Evolutionary conservation across 1,140 invertebrate genomes (phyloP).

Genomic region (Plectus sambesii): DNA sequence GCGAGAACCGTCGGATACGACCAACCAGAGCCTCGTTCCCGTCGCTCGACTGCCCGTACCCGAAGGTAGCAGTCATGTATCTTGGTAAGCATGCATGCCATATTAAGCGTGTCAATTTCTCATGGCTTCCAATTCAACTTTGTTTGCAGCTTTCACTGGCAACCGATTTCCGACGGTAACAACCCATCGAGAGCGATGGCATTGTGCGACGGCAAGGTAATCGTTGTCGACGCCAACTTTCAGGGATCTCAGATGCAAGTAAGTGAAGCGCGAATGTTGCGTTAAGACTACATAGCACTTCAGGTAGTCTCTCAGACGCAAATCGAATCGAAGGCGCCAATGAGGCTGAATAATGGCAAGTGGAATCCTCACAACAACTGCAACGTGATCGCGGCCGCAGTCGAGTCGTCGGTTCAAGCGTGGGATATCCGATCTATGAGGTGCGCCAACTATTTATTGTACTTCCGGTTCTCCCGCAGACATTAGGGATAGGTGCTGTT

Average conservation of each 20-base stretch:
- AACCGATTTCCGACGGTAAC: slow-evolving; percentile 1
- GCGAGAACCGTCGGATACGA: not conserved
- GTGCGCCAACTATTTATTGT: too few species aligned
- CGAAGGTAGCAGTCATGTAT: not conserved
- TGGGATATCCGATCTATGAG: slow-evolving; percentile 75
- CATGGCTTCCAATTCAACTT: not conserved
- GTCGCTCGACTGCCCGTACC: not conserved
- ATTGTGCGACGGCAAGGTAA: not conserved
- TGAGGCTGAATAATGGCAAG: slow-evolving; percentile 61
- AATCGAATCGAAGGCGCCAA: not conserved
- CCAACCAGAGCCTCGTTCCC: not conserved
- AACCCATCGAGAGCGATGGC: not conserved
- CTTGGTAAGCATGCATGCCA: too few species aligned
- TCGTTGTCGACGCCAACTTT: not conserved
- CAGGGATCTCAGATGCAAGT: too few species aligned
- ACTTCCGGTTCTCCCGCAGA: too few species aligned
- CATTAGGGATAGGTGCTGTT: too few species aligned
- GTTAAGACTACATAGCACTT: too few species aligned
- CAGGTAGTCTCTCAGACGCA: not conserved
- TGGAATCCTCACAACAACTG: slow-evolving; percentile 88
- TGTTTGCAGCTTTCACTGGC: not conserved
- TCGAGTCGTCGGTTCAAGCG: slow-evolving; percentile 69
- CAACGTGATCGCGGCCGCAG: slow-evolving; percentile 66
- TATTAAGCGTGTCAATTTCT: not conserved
- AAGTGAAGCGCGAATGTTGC: too few species aligned